Evolutionary conservation across 1,140 invertebrate genomes (phyloP).

Genomic region (Catajapyx aquilonaris): DNA sequence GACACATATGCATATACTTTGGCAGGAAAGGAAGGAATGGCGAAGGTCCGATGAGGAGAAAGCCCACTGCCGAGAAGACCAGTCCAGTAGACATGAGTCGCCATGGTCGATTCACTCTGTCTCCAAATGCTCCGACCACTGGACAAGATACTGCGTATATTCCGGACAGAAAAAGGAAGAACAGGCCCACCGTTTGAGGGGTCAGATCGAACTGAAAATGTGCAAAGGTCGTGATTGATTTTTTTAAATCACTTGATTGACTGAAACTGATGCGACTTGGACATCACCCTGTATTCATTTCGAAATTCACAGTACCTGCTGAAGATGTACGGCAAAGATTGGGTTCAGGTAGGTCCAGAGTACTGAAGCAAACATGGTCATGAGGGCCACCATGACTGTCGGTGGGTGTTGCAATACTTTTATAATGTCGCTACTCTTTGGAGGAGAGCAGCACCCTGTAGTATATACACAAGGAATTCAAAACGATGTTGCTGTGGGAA

Average conservation of each 20-base stretch:
- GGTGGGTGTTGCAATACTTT: conserved; percentile 40
- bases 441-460: no score
- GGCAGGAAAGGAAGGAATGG: conserved; percentile 29
- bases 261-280: no score
- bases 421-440: no score
- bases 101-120: conserved; percentile 39
- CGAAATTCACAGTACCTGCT: no score
- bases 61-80: conserved; percentile 30
- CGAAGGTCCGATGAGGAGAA: conserved; percentile 44
- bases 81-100: conserved; percentile 47
- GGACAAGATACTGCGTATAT: conserved; percentile 50
- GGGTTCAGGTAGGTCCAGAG: conserved; percentile 54
- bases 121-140: conserved; percentile 45
- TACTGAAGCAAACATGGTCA: conserved; percentile 41
- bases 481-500: no score
- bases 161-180: conserved; percentile 48
- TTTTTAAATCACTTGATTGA: no score
- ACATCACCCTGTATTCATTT: no score
- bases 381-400: conserved; percentile 38
- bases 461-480: no score
- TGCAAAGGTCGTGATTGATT: no score
- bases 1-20: conserved; percentile 23
- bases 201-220: conserved; percentile 34
- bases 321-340: no score
- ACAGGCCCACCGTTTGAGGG: conserved; percentile 40